Evolutionary conservation across 2,888 invertebrate species (phyloP).

Genomic region (Acronicta psi): DNA sequence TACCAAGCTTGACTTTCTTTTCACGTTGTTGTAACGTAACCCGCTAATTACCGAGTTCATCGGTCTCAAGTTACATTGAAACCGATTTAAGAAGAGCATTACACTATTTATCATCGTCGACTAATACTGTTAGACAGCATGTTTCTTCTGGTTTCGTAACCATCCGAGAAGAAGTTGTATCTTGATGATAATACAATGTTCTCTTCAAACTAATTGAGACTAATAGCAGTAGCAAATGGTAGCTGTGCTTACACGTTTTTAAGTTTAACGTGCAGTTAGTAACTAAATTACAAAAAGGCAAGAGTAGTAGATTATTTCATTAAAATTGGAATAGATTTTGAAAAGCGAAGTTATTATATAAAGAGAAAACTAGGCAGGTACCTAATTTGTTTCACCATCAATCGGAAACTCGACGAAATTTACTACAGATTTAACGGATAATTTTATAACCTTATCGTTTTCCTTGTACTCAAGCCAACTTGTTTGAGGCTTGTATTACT

Average conservation of each 20-base stretch:
- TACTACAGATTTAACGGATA: conserved; percentile 9
- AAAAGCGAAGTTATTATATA: not conserved
- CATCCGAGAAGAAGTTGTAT: conserved; percentile 28
- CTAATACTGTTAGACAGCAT: conserved; percentile 27
- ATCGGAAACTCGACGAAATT: conserved; percentile 37
- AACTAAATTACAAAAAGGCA: no score
- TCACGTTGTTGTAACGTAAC: conserved; percentile 75
- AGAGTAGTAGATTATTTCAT: not conserved
- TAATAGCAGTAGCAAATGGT: conserved; percentile 12
- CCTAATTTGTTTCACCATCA: not conserved
- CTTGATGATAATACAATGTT: conserved; percentile 30
- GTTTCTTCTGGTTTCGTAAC: conserved; percentile 36
- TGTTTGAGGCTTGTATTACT: conserved; percentile 37
- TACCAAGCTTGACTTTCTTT: conserved; percentile 76
- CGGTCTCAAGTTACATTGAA: conserved; percentile 68
- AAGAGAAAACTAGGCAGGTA: conserved; percentile 2
- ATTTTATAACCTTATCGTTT: not conserved
- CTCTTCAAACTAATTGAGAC: conserved; percentile 25
- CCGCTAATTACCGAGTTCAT: conserved; percentile 77
- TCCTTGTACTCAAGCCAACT: conserved; percentile 33
- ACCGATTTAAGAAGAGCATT: conserved; percentile 55
- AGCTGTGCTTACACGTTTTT: not conserved
- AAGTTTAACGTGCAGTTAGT: not conserved
- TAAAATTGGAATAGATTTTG: conserved; percentile 4
- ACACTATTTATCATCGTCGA: conserved; percentile 44